phyloP scores from a whole-genome alignment of 1,140 invertebrate species.

The Gryon sp. region DNA sequence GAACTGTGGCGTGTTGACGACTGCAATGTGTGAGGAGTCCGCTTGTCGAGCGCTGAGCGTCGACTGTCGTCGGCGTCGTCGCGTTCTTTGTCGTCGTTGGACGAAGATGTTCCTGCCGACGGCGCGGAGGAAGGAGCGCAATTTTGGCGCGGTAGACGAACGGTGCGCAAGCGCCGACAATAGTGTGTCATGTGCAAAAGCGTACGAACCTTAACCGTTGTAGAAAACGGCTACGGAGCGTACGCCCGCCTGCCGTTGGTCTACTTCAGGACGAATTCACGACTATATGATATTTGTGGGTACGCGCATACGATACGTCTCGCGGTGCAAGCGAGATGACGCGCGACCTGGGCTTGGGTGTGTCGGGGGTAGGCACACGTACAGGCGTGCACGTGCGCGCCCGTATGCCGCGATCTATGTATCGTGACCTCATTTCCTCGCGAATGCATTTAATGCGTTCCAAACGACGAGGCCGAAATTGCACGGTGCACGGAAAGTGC shows the following conservation, averaged over 20 bases:
- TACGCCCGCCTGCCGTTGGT: conserved; percentile 54
- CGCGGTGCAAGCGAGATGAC: conserved; percentile 9
- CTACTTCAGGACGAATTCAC: conserved; percentile 61
- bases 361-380: conserved; percentile 43
- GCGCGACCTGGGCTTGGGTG: conserved; percentile 7
- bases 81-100: conserved; percentile 36
- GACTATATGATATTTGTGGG: conserved; percentile 60
- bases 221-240: conserved; percentile 54
- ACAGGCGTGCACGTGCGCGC: conserved; percentile 47
- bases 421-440: conserved; percentile 63
- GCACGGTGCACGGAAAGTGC: conserved; percentile 56
- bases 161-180: conserved; percentile 43
- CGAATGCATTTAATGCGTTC: conserved; percentile 64
- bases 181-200: conserved; percentile 51
- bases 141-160: conserved; percentile 10
- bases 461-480: conserved; percentile 65
- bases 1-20: no score
- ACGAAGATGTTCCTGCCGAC: conserved; percentile 38
- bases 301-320: background rate
- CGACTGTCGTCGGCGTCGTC: conserved; percentile 30
- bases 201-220: conserved; percentile 46
- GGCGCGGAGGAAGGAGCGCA: conserved; percentile 27
- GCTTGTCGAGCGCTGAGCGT: conserved; percentile 36
- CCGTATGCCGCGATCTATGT: conserved; percentile 52
- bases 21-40: conserved; percentile 10